Evolutionary conservation across 2,113 vertebrate species (phyloP), one percentile per base, ranked within the genome.

Genomic region (Ardeotis arabs): DNA sequence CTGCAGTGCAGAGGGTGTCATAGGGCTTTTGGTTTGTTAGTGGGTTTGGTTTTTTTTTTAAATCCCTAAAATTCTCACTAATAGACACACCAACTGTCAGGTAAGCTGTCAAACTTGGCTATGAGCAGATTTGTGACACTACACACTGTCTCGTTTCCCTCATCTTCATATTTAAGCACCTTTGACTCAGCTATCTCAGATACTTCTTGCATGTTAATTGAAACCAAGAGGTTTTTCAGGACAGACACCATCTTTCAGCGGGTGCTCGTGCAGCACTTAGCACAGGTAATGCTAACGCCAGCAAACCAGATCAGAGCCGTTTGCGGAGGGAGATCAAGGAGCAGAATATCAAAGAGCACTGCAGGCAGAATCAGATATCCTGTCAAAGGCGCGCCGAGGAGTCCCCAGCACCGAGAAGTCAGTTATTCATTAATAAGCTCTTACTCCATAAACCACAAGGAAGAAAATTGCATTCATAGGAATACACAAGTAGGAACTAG

Each of bases 11-110:
- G 37, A 64, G 50, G 80, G 69, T 45, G 59, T 0, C 41, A 31
- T 0, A 37, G 64, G 37, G 78, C 66, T 78, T 59, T 7, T 1
- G 31, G 4, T 11, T n/a, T 25, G 15, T 4, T 28, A 18, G 5
- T 13, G 28, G 41, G 25, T 41, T 45, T 25, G 35, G 21, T 14
- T 31, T 33, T 22, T 72, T 27, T 55, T 12, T 14, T 28, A 92
- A 37, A 92, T 68, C 49, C 18, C 28, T 4, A 8, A 35, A 35
- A 28, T 56, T 52, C 64, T 73, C 21, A 49, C 64, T 59, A 63
- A 47, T 16, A 49, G 39, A 69, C 29, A 47, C 13, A 53, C 35
- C 47, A 52, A 28, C 75, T 68, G 72, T 53, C 77, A 90, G 62
- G 45, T 21, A 74, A 78, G 60, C 60, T 37, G 55, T 39, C 82